Percentiles rank a stretch among this genome's conserved stretches.
Evolutionary conservation across 1,140 invertebrate genomes (phyloP).

Genomic region (Monomorium pharaonis): DNA sequence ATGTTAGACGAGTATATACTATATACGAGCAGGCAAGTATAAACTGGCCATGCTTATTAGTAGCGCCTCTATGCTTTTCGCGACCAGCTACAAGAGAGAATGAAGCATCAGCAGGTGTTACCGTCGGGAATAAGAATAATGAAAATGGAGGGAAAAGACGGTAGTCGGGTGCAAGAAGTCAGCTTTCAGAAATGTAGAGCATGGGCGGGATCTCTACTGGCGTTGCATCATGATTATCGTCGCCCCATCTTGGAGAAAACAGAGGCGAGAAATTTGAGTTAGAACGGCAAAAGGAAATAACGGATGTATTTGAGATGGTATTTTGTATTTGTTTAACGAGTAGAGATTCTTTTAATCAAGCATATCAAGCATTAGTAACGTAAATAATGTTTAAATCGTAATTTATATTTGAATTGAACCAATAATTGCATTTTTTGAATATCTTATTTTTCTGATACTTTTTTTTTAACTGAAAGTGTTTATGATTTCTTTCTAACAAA

Average conservation of each 20-base stretch:
- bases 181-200: conserved; percentile 35
- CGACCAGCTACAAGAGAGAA: conserved; percentile 13
- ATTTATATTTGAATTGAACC: not conserved
- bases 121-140: conserved; percentile 49
- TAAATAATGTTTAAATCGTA: not conserved
- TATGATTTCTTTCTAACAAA: not conserved
- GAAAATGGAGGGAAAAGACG: conserved; percentile 50
- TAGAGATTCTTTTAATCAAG: not conserved
- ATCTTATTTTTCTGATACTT: not conserved
- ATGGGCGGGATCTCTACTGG: not conserved
- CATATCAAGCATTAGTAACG: not conserved
- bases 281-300: not conserved
- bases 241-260: conserved; percentile 13
- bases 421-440: not conserved
- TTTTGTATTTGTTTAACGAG: conserved; percentile 1
- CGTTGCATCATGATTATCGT: conserved; percentile 50
- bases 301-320: not conserved
- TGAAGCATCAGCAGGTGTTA: conserved; percentile 44
- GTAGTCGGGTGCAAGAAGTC: conserved; percentile 18
- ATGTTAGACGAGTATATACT: not conserved
- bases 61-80: conserved; percentile 30
- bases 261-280: conserved; percentile 31
- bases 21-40: not conserved
- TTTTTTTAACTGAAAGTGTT: not conserved
- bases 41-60: conserved; percentile 48